A percentile compares a stretch with the other conserved stretches of the same genome.
These are phyloP conservation scores for Orius insidiosus DNA, from an alignment of 1,140 invertebrate genomes.

Conservation along the genomic window DNA sequence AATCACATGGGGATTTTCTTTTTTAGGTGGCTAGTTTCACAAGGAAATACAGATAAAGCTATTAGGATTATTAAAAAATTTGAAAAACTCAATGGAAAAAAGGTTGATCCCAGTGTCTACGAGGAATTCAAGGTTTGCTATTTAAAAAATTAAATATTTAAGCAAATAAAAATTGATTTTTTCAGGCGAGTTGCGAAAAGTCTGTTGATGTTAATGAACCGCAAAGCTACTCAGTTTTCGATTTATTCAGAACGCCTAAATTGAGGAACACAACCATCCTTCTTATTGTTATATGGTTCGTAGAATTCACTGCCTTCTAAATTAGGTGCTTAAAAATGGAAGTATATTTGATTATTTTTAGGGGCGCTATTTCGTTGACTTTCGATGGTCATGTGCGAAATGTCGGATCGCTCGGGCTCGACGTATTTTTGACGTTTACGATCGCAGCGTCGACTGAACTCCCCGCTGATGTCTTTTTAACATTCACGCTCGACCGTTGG, in stretches of 20 bases:
- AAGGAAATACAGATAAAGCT: slow-evolving; percentile 60
- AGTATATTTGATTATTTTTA: too few species aligned
- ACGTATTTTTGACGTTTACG: slow-evolving; percentile 69
- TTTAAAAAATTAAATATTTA: too few species aligned
- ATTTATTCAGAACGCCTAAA: slow-evolving; percentile 56
- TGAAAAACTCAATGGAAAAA: slow-evolving; percentile 55
- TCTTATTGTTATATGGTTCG: slow-evolving; percentile 62
- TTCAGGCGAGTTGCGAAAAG: slow-evolving; percentile 42
- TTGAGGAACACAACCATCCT: slow-evolving; percentile 51
- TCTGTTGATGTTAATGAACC: slow-evolving; percentile 45
- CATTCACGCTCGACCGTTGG: slow-evolving; percentile 59
- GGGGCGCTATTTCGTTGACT: slow-evolving; percentile 67
- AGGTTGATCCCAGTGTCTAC: slow-evolving; percentile 52
- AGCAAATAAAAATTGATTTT: too few species aligned
- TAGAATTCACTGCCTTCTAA: too few species aligned
- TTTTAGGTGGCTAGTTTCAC: slow-evolving; percentile 61
- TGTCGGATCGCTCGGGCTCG: slow-evolving; percentile 57
- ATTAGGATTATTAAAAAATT: slow-evolving; percentile 59
- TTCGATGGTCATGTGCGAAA: slow-evolving; percentile 77
- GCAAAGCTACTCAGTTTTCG: slow-evolving; percentile 53
- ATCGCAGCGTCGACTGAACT: slow-evolving; percentile 64
- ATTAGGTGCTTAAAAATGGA: too few species aligned
- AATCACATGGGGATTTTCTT: slow-evolving; percentile 5
- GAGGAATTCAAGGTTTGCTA: slow-evolving; percentile 51
- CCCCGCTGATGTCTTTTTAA: slow-evolving; percentile 66